These are phyloP conservation scores for Belgica antarctica DNA, from an alignment of 2,888 invertebrate species.

Conservation along the genomic window DNA sequence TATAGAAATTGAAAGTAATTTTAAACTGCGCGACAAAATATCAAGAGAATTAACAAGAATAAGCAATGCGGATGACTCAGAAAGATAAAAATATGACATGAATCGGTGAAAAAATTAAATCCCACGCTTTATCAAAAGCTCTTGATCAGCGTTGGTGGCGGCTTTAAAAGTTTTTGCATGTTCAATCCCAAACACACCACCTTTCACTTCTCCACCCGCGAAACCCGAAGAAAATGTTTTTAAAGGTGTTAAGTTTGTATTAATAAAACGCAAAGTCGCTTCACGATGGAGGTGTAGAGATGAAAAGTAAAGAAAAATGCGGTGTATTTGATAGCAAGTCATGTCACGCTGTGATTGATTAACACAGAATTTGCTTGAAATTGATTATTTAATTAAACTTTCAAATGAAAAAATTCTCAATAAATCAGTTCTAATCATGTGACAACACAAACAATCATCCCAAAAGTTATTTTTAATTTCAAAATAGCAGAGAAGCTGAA, in stretches of 20 bases:
- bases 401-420: too few species aligned
- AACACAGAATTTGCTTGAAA: too few species aligned
- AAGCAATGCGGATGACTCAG: too few species aligned
- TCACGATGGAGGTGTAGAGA: background rate
- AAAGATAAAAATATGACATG: too few species aligned
- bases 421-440: too few species aligned
- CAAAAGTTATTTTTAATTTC: constrained; percentile 8
- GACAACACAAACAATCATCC: too few species aligned
- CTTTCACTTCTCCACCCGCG: background rate
- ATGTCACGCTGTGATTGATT: background rate
- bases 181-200: too few species aligned
- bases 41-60: too few species aligned
- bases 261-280: background rate
- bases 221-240: constrained; percentile 27
- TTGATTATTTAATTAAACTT: too few species aligned
- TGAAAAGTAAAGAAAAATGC: background rate
- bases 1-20: background rate
- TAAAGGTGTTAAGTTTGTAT: constrained; percentile 1
- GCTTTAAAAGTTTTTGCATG: too few species aligned
- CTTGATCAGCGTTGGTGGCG: background rate
- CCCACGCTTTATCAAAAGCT: background rate
- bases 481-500: background rate
- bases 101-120: background rate
- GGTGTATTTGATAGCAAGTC: background rate
- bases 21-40: too few species aligned